phyloP scores from a whole-genome alignment of 2,797 vertebrate genomes.

The Gouania willdenowi region DNA sequence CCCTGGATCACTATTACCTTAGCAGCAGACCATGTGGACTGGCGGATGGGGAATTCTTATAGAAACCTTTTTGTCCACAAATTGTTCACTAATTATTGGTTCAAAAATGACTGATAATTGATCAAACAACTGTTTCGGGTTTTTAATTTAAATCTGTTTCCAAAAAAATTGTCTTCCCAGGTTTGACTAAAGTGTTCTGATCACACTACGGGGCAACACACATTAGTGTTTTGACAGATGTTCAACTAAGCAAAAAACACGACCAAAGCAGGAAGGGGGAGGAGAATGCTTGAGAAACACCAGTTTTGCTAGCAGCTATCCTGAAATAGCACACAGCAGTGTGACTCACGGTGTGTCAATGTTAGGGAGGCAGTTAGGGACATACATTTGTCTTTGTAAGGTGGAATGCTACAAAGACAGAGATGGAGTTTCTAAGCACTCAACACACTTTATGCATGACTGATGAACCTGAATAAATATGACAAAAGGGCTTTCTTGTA shows the following conservation, averaged over 20 bases:
- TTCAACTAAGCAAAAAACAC: constrained; percentile 72
- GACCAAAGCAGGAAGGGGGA: constrained; percentile 30
- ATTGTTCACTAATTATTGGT: constrained; percentile 43
- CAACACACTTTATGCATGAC: constrained; percentile 25
- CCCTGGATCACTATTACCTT: constrained; percentile 15
- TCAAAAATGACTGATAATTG: constrained; percentile 24
- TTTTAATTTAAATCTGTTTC: constrained; percentile 34
- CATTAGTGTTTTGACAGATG: constrained; percentile 69
- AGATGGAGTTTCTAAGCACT: constrained; percentile 48
- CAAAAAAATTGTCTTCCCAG: constrained; percentile 50
- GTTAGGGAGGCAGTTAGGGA: constrained; percentile 55
- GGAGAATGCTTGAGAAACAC: constrained; percentile 22
- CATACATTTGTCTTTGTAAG: constrained; percentile 61
- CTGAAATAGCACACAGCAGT: constrained; percentile 49
- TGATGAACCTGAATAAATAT: constrained; percentile 19
- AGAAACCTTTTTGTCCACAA: constrained; percentile 10
- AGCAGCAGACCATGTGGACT: constrained; percentile 5
- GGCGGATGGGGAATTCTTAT: constrained; percentile 9
- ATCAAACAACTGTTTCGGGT: constrained; percentile 37
- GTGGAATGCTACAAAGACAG: constrained; percentile 45
- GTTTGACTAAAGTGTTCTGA: constrained; percentile 59
- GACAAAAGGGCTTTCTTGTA: too few species aligned
- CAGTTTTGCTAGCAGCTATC: constrained; percentile 40
- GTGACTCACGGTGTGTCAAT: constrained; percentile 62
- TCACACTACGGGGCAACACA: constrained; percentile 57